These are phyloP conservation scores for Scophthalmus maximus DNA, from an alignment of 2,113 vertebrate species.

Conservation along the genomic window DNA sequence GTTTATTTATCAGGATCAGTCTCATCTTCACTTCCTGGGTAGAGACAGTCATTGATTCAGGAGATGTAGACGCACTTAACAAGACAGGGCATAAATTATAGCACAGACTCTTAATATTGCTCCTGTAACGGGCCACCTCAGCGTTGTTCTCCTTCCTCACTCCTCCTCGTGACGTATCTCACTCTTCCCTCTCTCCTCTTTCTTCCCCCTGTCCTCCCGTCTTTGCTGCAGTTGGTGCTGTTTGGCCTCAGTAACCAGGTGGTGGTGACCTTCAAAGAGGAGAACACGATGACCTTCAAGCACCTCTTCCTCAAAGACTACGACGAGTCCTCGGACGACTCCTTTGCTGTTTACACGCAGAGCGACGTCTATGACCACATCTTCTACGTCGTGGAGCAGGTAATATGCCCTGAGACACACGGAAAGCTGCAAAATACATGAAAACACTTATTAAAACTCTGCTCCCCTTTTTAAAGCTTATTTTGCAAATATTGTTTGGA, in stretches of 20 bases:
- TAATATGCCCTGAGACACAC: constrained; percentile 21
- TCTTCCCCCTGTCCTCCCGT: background rate
- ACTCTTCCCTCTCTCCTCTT: background rate
- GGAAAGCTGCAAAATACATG: background rate
- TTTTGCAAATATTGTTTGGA: no score
- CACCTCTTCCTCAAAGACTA: constrained; percentile 94
- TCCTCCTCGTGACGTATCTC: background rate
- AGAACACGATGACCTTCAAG: constrained; percentile 94
- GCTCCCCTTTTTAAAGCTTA: background rate
- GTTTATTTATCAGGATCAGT: no score
- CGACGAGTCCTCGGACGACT: constrained; percentile 79
- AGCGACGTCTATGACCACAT: constrained; percentile 87
- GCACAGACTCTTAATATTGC: no score
- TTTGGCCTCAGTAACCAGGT: constrained; percentile 98
- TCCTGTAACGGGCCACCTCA: no score
- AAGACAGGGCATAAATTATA: no score
- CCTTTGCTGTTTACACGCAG: constrained; percentile 87
- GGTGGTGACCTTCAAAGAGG: constrained; percentile 95
- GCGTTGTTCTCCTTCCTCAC: background rate
- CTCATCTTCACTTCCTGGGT: no score
- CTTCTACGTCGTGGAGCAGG: constrained; percentile 86
- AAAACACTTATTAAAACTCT: background rate
- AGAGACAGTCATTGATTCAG: no score
- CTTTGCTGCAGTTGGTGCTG: constrained; percentile 87
- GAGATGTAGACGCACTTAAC: no score